phyloP scores from a whole-genome alignment of 1,140 invertebrate species.

The Episyrphus balteatus region DNA sequence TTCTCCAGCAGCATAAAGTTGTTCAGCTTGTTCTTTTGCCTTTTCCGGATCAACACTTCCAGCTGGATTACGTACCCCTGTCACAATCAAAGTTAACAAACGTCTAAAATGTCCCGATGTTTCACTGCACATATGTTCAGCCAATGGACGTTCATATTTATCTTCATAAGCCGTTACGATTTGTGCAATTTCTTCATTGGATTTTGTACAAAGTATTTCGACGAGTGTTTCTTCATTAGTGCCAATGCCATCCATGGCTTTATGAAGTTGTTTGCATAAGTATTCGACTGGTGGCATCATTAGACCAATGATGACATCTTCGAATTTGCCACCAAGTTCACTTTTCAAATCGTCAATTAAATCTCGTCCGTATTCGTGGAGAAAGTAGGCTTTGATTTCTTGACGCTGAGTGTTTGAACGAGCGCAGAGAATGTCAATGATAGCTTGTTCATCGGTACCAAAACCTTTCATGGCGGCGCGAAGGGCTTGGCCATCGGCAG shows the following conservation, averaged over 20 bases:
- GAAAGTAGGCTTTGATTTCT: conserved; percentile 54
- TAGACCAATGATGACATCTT: conserved; percentile 63
- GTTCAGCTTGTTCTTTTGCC: conserved; percentile 45
- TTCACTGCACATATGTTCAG: conserved; percentile 64
- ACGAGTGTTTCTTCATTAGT: conserved; percentile 51
- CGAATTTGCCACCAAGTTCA: conserved; percentile 65
- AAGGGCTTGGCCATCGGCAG: conserved; percentile 54
- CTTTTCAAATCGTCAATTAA: conserved; percentile 62
- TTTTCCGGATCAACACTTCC: conserved; percentile 39
- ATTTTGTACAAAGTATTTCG: conserved; percentile 60
- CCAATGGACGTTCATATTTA: conserved; percentile 58
- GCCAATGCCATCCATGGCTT: conserved; percentile 53
- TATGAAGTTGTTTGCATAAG: conserved; percentile 56
- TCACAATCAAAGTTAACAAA: conserved; percentile 53
- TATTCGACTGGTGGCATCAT: conserved; percentile 58
- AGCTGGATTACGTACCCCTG: conserved; percentile 41
- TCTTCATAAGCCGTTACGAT: conserved; percentile 55
- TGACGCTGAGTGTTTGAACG: conserved; percentile 56
- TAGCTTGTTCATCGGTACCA: conserved; percentile 63
- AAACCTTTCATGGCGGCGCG: conserved; percentile 67
- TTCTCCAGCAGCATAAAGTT: conserved; percentile 50
- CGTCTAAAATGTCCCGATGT: conserved; percentile 68
- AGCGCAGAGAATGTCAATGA: conserved; percentile 58
- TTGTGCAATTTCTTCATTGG: conserved; percentile 51
- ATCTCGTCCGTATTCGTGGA: conserved; percentile 63